These are phyloP conservation scores for Epiperipatus broadwayi DNA, from an alignment of 2,888 invertebrate species.

Conservation along the genomic window DNA sequence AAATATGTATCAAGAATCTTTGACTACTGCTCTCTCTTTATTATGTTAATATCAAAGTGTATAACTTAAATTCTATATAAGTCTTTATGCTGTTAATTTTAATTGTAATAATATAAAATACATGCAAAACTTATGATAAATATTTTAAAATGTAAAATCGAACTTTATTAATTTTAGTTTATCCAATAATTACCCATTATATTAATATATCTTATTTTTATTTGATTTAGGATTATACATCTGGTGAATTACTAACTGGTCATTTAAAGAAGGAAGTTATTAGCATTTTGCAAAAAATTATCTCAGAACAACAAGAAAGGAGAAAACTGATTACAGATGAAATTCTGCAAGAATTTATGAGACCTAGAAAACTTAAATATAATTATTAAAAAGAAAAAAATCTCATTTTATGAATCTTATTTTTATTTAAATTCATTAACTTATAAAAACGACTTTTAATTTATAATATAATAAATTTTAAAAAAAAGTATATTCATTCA, in stretches of 20 bases:
- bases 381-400: conserved; percentile 17
- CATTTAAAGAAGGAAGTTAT: conserved; percentile 82
- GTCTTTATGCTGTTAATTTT: too few species aligned
- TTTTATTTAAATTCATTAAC: too few species aligned
- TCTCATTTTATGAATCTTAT: too few species aligned
- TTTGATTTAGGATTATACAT: conserved; percentile 47
- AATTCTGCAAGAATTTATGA: conserved; percentile 59
- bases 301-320: conserved; percentile 59
- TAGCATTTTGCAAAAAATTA: conserved; percentile 51
- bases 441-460: too few species aligned
- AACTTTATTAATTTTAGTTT: not conserved
- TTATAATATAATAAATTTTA: too few species aligned
- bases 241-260: conserved; percentile 75
- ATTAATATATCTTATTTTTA: conserved; percentile 12
- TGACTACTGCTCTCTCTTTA: too few species aligned
- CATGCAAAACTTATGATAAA: not conserved
- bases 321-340: conserved; percentile 66
- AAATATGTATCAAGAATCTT: too few species aligned
- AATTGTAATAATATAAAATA: too few species aligned
- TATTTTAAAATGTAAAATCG: not conserved
- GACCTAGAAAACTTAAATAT: conserved; percentile 43
- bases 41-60: too few species aligned
- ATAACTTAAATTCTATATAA: too few species aligned
- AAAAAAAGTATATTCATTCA: too few species aligned
- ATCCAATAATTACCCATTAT: not conserved